Evolutionary conservation across 2,797 vertebrate species (phyloP).

Genomic region (Microcaecilia unicolor): DNA sequence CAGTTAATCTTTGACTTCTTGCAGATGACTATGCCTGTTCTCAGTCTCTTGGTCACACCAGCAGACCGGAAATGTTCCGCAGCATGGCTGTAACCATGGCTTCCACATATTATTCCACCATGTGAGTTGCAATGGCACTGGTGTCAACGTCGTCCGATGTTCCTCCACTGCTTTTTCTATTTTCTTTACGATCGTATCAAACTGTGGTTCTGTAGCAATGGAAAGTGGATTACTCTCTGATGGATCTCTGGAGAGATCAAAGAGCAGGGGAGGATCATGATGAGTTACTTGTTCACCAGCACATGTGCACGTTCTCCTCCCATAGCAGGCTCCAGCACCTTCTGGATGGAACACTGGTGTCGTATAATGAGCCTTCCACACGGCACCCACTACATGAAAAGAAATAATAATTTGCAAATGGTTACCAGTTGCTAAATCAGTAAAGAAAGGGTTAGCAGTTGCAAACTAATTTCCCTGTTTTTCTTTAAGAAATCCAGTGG

Average conservation of each 20-base stretch:
- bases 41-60: slow-evolving; percentile 64
- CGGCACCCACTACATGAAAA: slow-evolving; percentile 50
- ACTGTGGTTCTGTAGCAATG: slow-evolving; percentile 32
- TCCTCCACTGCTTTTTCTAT: slow-evolving; percentile 35
- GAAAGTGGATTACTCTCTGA: slow-evolving; percentile 52
- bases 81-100: slow-evolving; percentile 82
- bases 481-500: no score
- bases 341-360: slow-evolving; percentile 64
- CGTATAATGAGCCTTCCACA: slow-evolving; percentile 68
- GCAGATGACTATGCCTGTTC: no score
- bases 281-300: slow-evolving; percentile 41
- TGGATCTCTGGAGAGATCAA: slow-evolving; percentile 63
- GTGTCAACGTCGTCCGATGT: slow-evolving; percentile 43
- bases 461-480: no score
- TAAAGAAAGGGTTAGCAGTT: no score
- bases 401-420: not conserved
- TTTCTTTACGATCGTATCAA: slow-evolving; percentile 40
- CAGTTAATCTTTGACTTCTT: no score
- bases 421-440: no score
- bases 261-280: slow-evolving; percentile 66
- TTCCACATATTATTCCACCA: slow-evolving; percentile 60
- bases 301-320: slow-evolving; percentile 51
- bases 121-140: slow-evolving; percentile 52
- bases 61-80: slow-evolving; percentile 74
- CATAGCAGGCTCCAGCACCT: slow-evolving; percentile 53